Evolutionary conservation across 2,797 vertebrate species (phyloP).

Genomic region (Danio tinwini): DNA sequence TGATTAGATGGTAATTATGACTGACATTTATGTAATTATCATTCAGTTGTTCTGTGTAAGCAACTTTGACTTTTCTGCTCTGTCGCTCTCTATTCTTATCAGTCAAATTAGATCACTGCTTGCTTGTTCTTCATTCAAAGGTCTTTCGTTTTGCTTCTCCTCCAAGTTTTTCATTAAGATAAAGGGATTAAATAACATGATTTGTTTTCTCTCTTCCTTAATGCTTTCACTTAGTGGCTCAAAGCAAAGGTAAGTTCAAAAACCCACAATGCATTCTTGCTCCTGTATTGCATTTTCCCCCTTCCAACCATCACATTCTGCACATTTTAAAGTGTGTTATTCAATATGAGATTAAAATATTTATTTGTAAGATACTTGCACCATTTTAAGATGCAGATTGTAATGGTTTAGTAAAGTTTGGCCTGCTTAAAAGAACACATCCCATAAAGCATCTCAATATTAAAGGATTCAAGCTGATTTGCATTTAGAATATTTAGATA

Average conservation of each 20-base stretch:
- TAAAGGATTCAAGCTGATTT: no score
- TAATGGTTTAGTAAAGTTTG: not conserved
- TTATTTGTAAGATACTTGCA: not conserved
- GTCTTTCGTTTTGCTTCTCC: slow-evolving; percentile 28
- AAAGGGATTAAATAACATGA: slow-evolving; percentile 69
- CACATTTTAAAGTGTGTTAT: not conserved
- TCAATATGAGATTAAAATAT: not conserved
- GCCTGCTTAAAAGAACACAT: not conserved
- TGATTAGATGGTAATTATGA: slow-evolving; percentile 16
- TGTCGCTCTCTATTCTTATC: slow-evolving; percentile 25
- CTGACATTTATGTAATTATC: slow-evolving; percentile 42
- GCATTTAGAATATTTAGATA: not conserved
- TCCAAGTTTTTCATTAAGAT: slow-evolving; percentile 61
- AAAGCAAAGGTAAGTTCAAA: slow-evolving; percentile 97
- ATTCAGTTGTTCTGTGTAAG: slow-evolving; percentile 1
- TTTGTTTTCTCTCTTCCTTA: slow-evolving; percentile 83
- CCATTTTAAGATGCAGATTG: not conserved
- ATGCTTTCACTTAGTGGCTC: slow-evolving; percentile 98
- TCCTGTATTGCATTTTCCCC: not conserved
- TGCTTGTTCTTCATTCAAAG: slow-evolving; percentile 25
- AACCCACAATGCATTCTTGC: slow-evolving; percentile 18
- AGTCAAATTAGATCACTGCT: slow-evolving; percentile 8
- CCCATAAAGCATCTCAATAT: not conserved
- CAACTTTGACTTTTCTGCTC: slow-evolving; percentile 25
- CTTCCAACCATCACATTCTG: not conserved